Base-by-base conservation (phyloP, 2,113 vertebrate species). In the Pollimyrus isidori region DNA sequence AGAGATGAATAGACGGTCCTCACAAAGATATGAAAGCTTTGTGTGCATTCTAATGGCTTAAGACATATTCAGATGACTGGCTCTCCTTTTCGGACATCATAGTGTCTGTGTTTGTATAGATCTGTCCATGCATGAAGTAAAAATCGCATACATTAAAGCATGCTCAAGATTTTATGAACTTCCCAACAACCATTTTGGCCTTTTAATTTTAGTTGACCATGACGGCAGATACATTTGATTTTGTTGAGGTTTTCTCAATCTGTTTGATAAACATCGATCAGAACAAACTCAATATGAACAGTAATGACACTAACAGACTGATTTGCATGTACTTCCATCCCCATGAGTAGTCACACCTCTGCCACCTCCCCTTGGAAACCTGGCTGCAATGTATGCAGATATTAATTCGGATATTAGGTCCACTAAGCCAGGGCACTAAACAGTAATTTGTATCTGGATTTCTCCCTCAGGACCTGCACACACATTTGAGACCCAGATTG, bases 361-460 rank as follows among this genome's bases (percentile, higher is more conserved):
- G 90, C 90, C 92, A 94, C 94, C 94, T 94, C 92, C 92, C 90
- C 91, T 90, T 88, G 89, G 90, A 88, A 39, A 88, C 89, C 90
- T 93, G 91, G 92, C 92, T 92, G 91, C 88, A 90, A 90, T 46
- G 90, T 87, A 85, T 89, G 92, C 91, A 95, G 94, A 95, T 94
- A 95, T 95, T 94, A 93, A 96, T 95, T 95, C 91, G 92, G 91
- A 85, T 93, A 93, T 93, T 90, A 92, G 93, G 91, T 92, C 89
- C 91, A 73, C 88, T 7, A 90, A 91, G 88, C 90, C 91, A 94
- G 91, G 94, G 93, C 94, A 94, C 95, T 95, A 96, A 96, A 96
- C 95, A 95, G 94, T 94, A 91, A 95, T 95, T 96, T 95, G 90
- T 89, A 93, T 94, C 92, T 93, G 92, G 92, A 94, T 94, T 92